phyloP scores from a whole-genome alignment of 2,797 vertebrate genomes.

The Champsocephalus esox region DNA sequence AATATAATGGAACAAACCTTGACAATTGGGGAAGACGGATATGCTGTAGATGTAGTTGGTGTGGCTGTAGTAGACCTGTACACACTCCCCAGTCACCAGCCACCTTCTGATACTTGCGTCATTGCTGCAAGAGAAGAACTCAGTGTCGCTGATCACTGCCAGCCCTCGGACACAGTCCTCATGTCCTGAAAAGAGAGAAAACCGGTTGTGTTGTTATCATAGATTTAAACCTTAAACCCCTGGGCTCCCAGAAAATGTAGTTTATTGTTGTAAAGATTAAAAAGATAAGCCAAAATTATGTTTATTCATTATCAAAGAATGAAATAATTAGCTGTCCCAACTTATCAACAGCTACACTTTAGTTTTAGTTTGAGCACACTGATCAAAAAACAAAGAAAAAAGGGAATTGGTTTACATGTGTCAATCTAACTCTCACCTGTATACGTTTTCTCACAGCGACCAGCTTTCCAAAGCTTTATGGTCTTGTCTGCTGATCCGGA shows the following conservation, averaged over 20 bases:
- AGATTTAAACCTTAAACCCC: background rate
- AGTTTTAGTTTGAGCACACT: background rate
- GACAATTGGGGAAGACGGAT: slow-evolving; percentile 90
- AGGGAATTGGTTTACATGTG: background rate
- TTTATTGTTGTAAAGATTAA: background rate
- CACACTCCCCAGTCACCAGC: slow-evolving; percentile 93
- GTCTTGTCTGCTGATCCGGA: slow-evolving; percentile 97
- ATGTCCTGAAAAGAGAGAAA: slow-evolving; percentile 84
- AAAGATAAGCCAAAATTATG: background rate
- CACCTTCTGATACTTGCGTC: slow-evolving; percentile 94
- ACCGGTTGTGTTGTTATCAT: background rate
- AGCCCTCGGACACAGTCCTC: slow-evolving; percentile 97
- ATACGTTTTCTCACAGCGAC: slow-evolving; percentile 93
- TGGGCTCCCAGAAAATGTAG: background rate
- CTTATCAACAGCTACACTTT: background rate
- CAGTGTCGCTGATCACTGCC: slow-evolving; percentile 90
- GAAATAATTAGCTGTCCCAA: too few relatives aligned
- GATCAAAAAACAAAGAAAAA: background rate
- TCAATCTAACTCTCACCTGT: slow-evolving; percentile 81
- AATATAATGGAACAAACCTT: slow-evolving; percentile 84
- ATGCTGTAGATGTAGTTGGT: slow-evolving; percentile 98
- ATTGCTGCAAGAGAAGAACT: slow-evolving; percentile 99
- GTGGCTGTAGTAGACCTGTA: slow-evolving; percentile 94
- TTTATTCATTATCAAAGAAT: background rate
- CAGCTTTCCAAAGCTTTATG: slow-evolving; percentile 97